These are phyloP conservation scores for Baryphthengus martii DNA, from an alignment of 2,113 vertebrate species.

Conservation along the genomic window DNA sequence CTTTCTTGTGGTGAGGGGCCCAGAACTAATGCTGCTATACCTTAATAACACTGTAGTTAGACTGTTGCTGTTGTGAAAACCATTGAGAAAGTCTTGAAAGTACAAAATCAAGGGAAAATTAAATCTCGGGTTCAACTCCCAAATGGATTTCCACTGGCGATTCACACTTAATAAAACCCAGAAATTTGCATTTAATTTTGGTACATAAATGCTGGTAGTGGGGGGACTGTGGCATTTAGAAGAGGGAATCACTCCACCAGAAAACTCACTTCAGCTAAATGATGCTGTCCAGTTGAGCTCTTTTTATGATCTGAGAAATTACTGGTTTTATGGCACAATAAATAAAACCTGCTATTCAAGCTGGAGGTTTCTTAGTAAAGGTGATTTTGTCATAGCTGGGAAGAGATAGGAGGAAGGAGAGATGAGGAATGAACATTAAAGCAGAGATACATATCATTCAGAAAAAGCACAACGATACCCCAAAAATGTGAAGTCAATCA, in stretches of 20 bases:
- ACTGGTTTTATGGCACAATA: constrained; percentile 72
- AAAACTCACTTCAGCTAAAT: constrained; percentile 65
- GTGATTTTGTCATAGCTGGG: neutral
- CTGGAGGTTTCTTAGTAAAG: constrained; percentile 65
- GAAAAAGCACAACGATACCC: neutral
- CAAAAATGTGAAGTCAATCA: neutral
- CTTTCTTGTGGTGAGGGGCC: no score
- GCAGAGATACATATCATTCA: neutral
- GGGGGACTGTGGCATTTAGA: neutral
- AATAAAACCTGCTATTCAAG: constrained; percentile 73
- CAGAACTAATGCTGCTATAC: neutral
- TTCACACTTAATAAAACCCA: constrained; percentile 70
- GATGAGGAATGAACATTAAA: neutral
- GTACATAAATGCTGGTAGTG: constrained; percentile 43
- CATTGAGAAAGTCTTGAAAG: constrained; percentile 11
- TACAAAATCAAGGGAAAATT: constrained; percentile 52
- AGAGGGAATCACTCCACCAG: neutral
- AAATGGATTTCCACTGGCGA: constrained; percentile 18
- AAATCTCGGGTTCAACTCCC: constrained; percentile 45
- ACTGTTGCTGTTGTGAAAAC: neutral
- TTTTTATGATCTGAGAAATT: constrained; percentile 77
- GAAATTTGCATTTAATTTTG: constrained; percentile 66
- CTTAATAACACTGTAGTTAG: neutral
- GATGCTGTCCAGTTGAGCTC: constrained; percentile 56
- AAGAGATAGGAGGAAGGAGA: neutral